Evolutionary conservation across 2,888 invertebrate species (phyloP).

Genomic region (Agriotes lineatus): DNA sequence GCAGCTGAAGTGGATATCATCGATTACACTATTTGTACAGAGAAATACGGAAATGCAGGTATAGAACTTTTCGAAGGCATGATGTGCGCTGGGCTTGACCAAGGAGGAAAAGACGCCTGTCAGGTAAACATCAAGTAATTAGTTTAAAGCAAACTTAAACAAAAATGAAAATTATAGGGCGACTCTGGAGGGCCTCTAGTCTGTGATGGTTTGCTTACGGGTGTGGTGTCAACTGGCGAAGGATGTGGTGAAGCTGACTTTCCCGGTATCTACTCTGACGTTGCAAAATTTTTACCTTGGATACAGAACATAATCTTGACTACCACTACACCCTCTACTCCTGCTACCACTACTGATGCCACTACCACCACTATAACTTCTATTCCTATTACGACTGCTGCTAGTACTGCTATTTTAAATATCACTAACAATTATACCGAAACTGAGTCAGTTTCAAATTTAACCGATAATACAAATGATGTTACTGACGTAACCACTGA

Average conservation of each 20-base stretch:
- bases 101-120: slow-evolving; percentile 46
- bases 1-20: slow-evolving; percentile 49
- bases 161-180: slow-evolving; percentile 46
- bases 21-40: slow-evolving; percentile 42
- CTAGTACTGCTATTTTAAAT: too few species aligned
- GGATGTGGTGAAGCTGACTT: slow-evolving; percentile 51
- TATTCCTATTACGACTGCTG: too few species aligned
- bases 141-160: background rate
- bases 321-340: background rate
- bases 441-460: too few species aligned
- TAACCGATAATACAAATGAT: too few species aligned
- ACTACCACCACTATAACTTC: background rate
- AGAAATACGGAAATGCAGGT: background rate
- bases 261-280: slow-evolving; percentile 56
- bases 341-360: background rate
- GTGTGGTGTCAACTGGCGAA: slow-evolving; percentile 54
- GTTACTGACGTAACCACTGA: too few species aligned
- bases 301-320: slow-evolving; percentile 33
- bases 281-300: slow-evolving; percentile 50
- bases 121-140: slow-evolving; percentile 40
- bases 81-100: slow-evolving; percentile 47
- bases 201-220: slow-evolving; percentile 50
- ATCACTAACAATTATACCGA: too few species aligned
- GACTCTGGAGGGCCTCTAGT: slow-evolving; percentile 56
- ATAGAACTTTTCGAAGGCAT: slow-evolving; percentile 27